Evolutionary conservation across 2,113 vertebrate species (phyloP), one percentile per base, ranked within the genome.

Genomic region (Condylura cristata): DNA sequence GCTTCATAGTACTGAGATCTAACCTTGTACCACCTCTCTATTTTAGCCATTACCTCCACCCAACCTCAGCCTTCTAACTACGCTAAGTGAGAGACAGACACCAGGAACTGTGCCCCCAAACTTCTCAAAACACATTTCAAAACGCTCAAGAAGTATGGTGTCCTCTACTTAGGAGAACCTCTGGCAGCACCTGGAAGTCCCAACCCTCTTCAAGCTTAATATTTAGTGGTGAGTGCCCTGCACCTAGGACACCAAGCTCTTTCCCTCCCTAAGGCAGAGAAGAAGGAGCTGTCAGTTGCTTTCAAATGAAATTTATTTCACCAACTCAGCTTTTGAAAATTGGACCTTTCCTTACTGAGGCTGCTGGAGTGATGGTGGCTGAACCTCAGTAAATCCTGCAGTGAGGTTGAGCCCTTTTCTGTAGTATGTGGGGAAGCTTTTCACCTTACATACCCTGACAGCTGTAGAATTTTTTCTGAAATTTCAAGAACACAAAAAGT

Each of bases 401-500:
- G 14, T 6, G 5, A 89, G 2, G 1, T 32, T 86, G 44, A 66
- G 20, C 24, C 53, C 20, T 56, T 90, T 78, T 39, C 60, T 78
- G 63, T 22, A 61, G 37, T 48, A 32, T 37, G 6, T 37, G 48
- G n/a, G 37, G 30, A 89, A 80, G 8, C 2, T 14, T 75, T 75
- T 80, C 46, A 71, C 18, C 18, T 2, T 60, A 53, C 51, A 60
- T 34, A 39, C 2, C 9, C 37, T 58, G n/a, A 34, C 28, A 83
- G 22, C 14, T 85, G 94, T 37, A 86, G 51, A 34, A 80, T 32
- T 72, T 93, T 41, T 51, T 5, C 20, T 48, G 7, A 95, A 91
- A 87, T 81, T 93, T 28, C 68, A 87, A 80, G 20, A 51, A n/a
- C 91, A 87, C 32, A 44, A 9, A 85, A 84, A 81, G 3, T 44